These are phyloP conservation scores for Imbricaverruca yamaguchii DNA, from an alignment of 2,888 invertebrate species.

Conservation along the genomic window DNA sequence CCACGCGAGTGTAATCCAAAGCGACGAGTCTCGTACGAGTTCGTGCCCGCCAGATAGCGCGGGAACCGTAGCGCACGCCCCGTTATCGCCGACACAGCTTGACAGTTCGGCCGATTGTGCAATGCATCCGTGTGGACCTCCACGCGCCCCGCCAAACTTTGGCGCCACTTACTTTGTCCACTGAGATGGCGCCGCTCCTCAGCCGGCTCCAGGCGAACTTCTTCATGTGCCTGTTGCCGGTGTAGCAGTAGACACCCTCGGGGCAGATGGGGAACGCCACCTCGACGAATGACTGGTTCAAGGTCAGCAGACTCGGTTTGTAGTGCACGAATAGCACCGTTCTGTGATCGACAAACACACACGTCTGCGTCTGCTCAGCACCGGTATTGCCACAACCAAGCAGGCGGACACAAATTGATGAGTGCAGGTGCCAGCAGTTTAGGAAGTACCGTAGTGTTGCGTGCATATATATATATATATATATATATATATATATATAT, in stretches of 20 bases:
- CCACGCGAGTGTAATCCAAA: too few relatives aligned
- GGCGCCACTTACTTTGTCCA: constrained; percentile 42
- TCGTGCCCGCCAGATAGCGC: too few relatives aligned
- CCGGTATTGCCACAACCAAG: neutral
- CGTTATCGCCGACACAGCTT: too few relatives aligned
- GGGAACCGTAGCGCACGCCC: too few relatives aligned
- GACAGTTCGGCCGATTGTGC: too few relatives aligned
- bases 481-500: too few relatives aligned
- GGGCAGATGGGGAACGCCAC: constrained; percentile 59
- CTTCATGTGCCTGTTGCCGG: constrained; percentile 58
- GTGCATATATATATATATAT: too few relatives aligned
- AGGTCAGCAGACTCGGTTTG: constrained; percentile 51
- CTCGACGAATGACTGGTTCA: constrained; percentile 46
- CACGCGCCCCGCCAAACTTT: too few relatives aligned
- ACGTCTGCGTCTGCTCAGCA: neutral
- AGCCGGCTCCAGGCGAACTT: constrained; percentile 58
- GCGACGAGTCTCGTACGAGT: too few relatives aligned
- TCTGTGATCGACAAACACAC: constrained; percentile 24
- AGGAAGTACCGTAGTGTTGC: too few relatives aligned
- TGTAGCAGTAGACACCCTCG: constrained; percentile 49
- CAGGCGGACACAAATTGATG: neutral
- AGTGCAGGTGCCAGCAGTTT: too few relatives aligned
- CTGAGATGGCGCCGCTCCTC: constrained; percentile 47
- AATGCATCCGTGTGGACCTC: too few relatives aligned
- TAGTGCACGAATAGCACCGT: constrained; percentile 57